Evolutionary conservation across 2,113 vertebrate species (phyloP), one percentile per base, ranked within the genome.

Genomic region (Probosciger aterrimus): DNA sequence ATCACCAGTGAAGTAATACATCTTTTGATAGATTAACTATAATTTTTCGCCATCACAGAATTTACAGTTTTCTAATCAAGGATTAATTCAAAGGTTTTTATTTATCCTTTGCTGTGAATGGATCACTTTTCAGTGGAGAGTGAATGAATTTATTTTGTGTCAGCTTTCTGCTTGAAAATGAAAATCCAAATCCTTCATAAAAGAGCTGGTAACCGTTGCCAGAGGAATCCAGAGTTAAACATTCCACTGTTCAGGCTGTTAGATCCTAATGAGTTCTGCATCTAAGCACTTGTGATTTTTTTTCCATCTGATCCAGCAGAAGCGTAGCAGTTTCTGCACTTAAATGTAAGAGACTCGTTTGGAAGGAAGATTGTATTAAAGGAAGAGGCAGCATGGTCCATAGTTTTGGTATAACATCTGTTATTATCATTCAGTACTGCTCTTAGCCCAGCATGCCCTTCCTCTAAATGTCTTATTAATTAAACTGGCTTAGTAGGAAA

Each of bases 391-490:
- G 49, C 41, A 15, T 65, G 80, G 86, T 89, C 80, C n/a, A 44
- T 84, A 84, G 63, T 70, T 92, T 74, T 43, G 76, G 23, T 77
- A 31, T 76, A 89, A 75, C 92, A 95, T 86, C 86, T 97, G 93
- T 84, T 95, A 92, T 90, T 92, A 89, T 95, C 80, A 90, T 92
- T 94, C 82, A 79, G 33, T 49, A 35, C 69, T 82, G 65, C 84
- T 91, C 81, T 85, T 88, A 93, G 90, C 83, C 81, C 86, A 90
- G 92, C 81, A 87, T 93, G 92, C 52, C 86, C 83, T 92, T 95
- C 70, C 86, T 96, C 84, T 96, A 96, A 87, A 91, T 85, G 95
- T 86, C 95, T 95, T 94, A 95, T 92, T 95, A 97, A 96, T 96
- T 96, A 96, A 95, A 93, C 86, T 86, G 69, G 80, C 79, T 93